Percentiles rank a stretch among this genome's conserved stretches.
These are phyloP conservation scores for Natrix natrix DNA, from an alignment of 2,797 vertebrate species.

Conservation along the genomic window DNA sequence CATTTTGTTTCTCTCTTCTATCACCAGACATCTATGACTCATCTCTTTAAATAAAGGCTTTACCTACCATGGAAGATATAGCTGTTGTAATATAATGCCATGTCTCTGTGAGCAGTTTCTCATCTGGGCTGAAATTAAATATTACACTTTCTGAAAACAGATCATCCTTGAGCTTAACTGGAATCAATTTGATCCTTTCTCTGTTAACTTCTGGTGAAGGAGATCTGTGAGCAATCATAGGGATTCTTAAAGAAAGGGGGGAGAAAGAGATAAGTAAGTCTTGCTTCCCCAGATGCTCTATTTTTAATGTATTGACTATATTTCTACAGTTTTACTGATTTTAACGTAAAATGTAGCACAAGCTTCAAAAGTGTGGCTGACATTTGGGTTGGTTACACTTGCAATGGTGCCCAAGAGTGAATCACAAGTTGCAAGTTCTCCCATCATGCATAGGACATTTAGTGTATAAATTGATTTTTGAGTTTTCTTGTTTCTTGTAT, in stretches of 20 bases:
- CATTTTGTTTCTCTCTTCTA: not conserved
- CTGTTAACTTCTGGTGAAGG: slow-evolving; percentile 59
- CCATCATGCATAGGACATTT: not conserved
- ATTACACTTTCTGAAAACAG: slow-evolving; percentile 39
- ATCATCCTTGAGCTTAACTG: slow-evolving; percentile 47
- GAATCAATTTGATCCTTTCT: slow-evolving; percentile 41
- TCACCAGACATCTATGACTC: not conserved
- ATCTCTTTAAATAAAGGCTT: not conserved
- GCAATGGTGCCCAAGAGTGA: not conserved
- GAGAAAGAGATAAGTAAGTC: not conserved
- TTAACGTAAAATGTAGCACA: not conserved
- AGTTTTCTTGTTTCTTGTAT: not conserved
- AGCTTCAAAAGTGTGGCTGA: not conserved
- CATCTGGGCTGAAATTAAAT: slow-evolving; percentile 47
- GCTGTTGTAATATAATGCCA: slow-evolving; percentile 73
- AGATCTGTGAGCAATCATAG: slow-evolving; percentile 63
- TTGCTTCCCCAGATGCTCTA: not conserved
- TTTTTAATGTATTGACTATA: not conserved
- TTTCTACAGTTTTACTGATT: not conserved
- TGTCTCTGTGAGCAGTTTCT: slow-evolving; percentile 72
- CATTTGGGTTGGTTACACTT: not conserved
- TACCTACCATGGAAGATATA: slow-evolving; percentile 77
- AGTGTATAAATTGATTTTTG: not conserved
- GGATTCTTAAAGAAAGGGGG: slow-evolving; percentile 61
- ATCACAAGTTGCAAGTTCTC: not conserved